Evolutionary conservation across 2,797 vertebrate genomes (phyloP).

Genomic region (Squalus acanthias): DNA sequence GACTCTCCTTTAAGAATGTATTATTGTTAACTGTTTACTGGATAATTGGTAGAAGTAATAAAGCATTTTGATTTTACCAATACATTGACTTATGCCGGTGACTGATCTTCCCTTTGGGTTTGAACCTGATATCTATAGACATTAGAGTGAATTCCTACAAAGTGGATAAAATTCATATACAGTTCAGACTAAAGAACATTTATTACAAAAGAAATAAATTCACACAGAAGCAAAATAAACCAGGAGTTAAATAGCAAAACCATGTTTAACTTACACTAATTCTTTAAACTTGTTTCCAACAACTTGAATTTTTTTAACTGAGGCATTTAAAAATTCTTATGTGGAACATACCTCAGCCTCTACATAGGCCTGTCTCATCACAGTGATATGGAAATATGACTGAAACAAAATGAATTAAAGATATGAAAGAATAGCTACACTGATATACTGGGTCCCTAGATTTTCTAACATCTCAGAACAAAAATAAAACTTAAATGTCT

Average conservation of each 20-base stretch:
- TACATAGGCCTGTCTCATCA: not conserved
- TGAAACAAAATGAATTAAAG: not conserved
- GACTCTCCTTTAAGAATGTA: not conserved
- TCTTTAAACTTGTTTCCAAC: not conserved
- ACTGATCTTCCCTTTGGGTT: not conserved
- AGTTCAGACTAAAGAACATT: not conserved
- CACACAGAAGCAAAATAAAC: not conserved
- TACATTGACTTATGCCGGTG: not conserved
- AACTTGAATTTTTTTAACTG: not conserved
- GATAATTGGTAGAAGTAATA: not conserved
- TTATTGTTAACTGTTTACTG: not conserved
- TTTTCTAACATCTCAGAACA: not conserved
- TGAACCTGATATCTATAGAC: not conserved
- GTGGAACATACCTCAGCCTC: not conserved
- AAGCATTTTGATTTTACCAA: not conserved
- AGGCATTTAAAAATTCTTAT: not conserved
- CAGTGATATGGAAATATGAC: not conserved
- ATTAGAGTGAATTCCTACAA: not conserved
- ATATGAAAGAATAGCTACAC: not conserved
- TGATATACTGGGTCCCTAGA: not conserved
- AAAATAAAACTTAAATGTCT: not conserved
- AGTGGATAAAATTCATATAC: not conserved
- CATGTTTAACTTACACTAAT: too few species aligned
- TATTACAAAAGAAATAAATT: not conserved
- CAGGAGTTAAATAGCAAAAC: too few species aligned